A percentile compares a stretch with the other conserved stretches of the same genome.
Evolutionary conservation across 37 sponge, comb jelly and placozoan genomes (phyloP).

Genomic region (Haliclona indistincta): DNA sequence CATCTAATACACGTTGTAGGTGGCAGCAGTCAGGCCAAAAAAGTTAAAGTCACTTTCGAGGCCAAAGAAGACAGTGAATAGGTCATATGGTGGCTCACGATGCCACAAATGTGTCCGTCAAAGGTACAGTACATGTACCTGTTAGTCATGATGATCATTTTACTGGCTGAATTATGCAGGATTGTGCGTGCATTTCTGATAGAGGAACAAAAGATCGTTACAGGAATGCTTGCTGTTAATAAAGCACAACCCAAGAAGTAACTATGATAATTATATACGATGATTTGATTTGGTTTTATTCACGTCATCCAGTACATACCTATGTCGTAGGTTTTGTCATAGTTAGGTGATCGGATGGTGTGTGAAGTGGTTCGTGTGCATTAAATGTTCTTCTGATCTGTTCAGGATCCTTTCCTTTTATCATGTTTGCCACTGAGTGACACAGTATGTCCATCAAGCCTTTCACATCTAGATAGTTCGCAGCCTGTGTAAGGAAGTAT

Average conservation of each 20-base stretch:
- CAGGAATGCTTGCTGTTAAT: no score
- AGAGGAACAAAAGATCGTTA: constrained; percentile 97
- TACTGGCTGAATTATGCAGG: constrained; percentile 28
- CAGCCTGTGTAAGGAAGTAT: constrained; percentile 32
- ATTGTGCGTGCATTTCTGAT: constrained; percentile 94
- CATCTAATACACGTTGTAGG: constrained; percentile 9
- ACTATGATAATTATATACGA: no score
- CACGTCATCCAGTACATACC: no score
- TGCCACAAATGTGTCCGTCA: constrained; percentile 75
- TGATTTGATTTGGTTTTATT: no score
- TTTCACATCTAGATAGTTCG: constrained; percentile 70
- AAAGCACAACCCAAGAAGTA: no score
- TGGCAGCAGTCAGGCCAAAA: constrained; percentile 86
- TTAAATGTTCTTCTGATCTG: constrained; percentile 52
- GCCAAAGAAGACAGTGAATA: constrained; percentile 78
- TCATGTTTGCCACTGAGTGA: constrained; percentile 45
- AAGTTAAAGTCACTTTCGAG: constrained; percentile 75
- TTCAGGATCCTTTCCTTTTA: constrained; percentile 66
- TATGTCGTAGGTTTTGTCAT: no score
- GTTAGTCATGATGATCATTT: background rate
- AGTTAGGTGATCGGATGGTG: background rate
- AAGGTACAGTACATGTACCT: constrained; percentile 31
- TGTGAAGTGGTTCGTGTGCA: constrained; percentile 36
- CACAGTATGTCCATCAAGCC: constrained; percentile 55
- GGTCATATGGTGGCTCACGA: constrained; percentile 85